These are phyloP conservation scores for Anableps anableps DNA, from an alignment of 2,797 vertebrate species.

Conservation along the genomic window DNA sequence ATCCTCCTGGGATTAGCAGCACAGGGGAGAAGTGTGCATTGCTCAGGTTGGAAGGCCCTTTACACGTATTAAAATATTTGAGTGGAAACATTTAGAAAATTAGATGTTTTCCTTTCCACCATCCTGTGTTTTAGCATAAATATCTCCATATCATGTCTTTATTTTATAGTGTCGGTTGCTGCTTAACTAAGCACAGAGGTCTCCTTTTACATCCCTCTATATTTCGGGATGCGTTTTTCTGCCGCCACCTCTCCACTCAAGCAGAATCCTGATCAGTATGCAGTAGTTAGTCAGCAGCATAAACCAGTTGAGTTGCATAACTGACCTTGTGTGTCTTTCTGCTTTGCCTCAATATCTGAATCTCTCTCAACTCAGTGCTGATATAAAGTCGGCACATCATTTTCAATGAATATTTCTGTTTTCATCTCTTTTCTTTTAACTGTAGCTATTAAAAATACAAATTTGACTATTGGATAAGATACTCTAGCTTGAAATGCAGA, in stretches of 20 bases:
- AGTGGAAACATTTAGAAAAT: background rate
- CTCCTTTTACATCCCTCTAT: constrained; percentile 12
- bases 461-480: background rate
- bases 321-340: constrained; percentile 81
- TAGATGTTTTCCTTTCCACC: background rate
- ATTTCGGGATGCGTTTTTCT: constrained; percentile 9
- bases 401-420: background rate
- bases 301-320: constrained; percentile 88
- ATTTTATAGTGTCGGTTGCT: background rate
- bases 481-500: background rate
- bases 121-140: background rate
- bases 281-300: constrained; percentile 85
- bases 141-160: background rate
- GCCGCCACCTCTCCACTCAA: constrained; percentile 28
- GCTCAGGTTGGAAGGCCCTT: background rate
- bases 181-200: background rate
- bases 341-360: constrained; percentile 19
- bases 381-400: background rate
- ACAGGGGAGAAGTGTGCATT: background rate
- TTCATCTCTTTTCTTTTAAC: background rate
- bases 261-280: constrained; percentile 86
- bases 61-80: background rate
- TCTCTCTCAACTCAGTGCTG: constrained; percentile 17
- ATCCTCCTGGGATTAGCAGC: background rate
- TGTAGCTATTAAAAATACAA: background rate